These are phyloP conservation scores for Rhodeus uyekii DNA, from an alignment of 2,797 vertebrate genomes.

Conservation along the genomic window DNA sequence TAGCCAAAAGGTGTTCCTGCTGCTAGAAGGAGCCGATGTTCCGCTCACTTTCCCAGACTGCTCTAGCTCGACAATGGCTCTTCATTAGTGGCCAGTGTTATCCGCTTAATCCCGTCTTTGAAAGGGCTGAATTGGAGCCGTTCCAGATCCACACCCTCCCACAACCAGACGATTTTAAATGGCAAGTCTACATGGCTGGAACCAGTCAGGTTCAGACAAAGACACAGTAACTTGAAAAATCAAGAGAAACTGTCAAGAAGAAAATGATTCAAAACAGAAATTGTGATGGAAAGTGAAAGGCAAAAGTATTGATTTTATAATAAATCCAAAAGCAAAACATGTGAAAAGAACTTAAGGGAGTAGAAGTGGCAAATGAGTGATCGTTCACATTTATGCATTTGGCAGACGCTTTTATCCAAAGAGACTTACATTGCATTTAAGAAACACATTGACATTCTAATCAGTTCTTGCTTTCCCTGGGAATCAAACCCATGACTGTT, in stretches of 20 bases:
- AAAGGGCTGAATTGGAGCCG: slow-evolving; percentile 27
- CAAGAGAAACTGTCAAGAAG: not conserved
- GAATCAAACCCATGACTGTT: no score
- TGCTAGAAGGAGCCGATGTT: slow-evolving; percentile 35
- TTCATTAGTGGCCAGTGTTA: slow-evolving; percentile 60
- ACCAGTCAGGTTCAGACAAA: slow-evolving; percentile 4
- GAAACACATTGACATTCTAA: no score
- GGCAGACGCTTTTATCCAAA: no score
- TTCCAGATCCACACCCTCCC: slow-evolving; percentile 25
- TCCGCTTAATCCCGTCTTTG: slow-evolving; percentile 67
- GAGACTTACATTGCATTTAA: no score
- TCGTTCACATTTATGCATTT: no score
- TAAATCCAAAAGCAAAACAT: not conserved
- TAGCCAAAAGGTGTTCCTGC: slow-evolving; percentile 1
- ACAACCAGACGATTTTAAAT: slow-evolving; percentile 34
- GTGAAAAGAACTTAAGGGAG: no score
- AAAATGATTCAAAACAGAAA: not conserved
- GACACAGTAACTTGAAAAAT: not conserved
- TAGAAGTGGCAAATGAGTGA: not conserved
- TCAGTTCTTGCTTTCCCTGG: no score
- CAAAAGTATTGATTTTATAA: not conserved
- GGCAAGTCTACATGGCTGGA: not conserved
- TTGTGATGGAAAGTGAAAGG: not conserved
- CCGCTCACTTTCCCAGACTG: slow-evolving; percentile 52
- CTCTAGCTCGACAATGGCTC: slow-evolving; percentile 51